Evolutionary conservation across 2,888 invertebrate genomes (phyloP).

Genomic region (Cryptus armator): DNA sequence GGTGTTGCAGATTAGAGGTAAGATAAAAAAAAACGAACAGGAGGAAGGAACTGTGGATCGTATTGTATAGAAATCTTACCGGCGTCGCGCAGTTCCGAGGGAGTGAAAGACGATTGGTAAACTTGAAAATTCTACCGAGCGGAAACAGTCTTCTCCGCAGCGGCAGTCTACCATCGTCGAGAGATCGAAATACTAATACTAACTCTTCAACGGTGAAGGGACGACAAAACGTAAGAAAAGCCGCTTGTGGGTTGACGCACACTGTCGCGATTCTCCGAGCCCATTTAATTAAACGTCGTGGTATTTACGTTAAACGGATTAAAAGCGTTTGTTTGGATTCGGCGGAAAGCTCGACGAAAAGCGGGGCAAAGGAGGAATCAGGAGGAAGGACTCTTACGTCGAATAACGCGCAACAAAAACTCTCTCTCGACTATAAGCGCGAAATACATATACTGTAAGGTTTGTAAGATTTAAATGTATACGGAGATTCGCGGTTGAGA

Average conservation of each 20-base stretch:
- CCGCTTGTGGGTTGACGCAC: constrained; percentile 37
- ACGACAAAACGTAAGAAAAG: constrained; percentile 42
- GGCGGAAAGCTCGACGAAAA: constrained; percentile 52
- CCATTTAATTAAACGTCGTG: constrained; percentile 77
- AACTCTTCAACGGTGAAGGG: background rate
- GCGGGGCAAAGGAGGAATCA: constrained; percentile 54
- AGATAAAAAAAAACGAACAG: constrained; percentile 1
- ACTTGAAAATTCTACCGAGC: constrained; percentile 29
- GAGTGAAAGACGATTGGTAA: background rate
- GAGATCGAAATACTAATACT: constrained; percentile 1
- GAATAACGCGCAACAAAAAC: background rate
- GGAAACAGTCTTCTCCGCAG: constrained; percentile 2
- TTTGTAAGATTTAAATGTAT: background rate
- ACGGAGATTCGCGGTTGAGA: constrained; percentile 17
- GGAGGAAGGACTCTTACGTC: constrained; percentile 1
- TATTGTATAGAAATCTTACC: constrained; percentile 5
- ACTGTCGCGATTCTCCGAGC: constrained; percentile 17
- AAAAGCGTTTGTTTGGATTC: constrained; percentile 77
- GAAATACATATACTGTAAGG: constrained; percentile 11
- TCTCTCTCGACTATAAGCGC: constrained; percentile 12
- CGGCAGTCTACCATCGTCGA: background rate
- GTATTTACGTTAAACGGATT: constrained; percentile 81
- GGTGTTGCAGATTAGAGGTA: background rate
- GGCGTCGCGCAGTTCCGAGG: background rate
- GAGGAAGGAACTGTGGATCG: background rate